Conservation (phyloP, 2,797 vertebrate species). For the Adelosebastes latens region DNA sequence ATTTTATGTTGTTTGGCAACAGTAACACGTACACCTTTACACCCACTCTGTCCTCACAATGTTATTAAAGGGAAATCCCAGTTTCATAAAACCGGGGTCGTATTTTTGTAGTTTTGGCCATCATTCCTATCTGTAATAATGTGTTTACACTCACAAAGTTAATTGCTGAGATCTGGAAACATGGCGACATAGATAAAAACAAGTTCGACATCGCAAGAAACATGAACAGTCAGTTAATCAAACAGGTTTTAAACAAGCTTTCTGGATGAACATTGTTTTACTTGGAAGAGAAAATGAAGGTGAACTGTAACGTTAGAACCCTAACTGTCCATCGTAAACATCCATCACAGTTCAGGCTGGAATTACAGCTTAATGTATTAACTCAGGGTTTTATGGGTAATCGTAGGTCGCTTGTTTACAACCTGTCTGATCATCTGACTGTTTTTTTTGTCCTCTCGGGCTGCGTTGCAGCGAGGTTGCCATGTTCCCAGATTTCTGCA, state of each 20-base stretch:
- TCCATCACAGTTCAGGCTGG: background rate
- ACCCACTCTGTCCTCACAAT: background rate
- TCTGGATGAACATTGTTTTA: background rate
- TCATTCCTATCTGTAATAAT: background rate
- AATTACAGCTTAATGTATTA: background rate
- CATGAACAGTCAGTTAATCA: background rate
- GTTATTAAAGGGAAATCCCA: conserved; percentile 24
- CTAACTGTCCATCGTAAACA: background rate
- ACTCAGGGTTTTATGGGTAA: background rate
- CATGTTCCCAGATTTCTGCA: background rate
- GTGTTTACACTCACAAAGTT: background rate
- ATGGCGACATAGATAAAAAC: background rate
- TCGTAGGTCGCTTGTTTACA: background rate
- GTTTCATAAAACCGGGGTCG: background rate
- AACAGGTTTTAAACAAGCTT: background rate
- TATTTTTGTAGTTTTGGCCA: background rate
- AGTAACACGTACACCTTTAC: conserved; percentile 54
- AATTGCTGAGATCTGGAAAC: background rate
- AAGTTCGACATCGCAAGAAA: background rate
- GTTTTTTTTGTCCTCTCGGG: background rate
- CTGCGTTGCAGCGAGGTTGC: no score
- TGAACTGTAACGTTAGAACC: background rate
- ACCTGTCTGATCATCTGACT: background rate
- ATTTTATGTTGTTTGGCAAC: conserved; percentile 74
- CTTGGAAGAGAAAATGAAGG: background rate